Conservation (phyloP, 2,888 invertebrate species). For the Callosobruchus maculatus region DNA sequence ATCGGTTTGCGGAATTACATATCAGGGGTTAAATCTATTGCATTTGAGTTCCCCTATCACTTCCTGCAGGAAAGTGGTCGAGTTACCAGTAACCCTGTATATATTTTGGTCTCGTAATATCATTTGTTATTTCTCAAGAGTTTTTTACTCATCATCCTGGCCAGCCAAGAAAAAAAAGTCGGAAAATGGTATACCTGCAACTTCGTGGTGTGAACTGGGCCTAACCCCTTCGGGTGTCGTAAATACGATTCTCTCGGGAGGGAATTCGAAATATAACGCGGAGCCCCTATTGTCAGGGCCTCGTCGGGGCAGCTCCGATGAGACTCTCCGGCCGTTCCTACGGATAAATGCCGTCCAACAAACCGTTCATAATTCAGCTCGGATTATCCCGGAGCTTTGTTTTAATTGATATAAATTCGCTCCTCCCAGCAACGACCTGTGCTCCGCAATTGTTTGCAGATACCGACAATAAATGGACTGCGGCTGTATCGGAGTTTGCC, state of each 20-base stretch:
- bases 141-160: too few relatives aligned
- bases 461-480: background rate
- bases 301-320: background rate
- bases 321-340: background rate
- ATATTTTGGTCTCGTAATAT: too few relatives aligned
- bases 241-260: background rate
- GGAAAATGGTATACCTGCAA: too few relatives aligned
- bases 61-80: too few relatives aligned
- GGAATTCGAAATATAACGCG: background rate
- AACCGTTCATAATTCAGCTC: background rate
- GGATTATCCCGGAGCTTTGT: background rate
- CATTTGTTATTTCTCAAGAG: too few relatives aligned
- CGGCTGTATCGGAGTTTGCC: background rate
- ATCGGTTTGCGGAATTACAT: too few relatives aligned
- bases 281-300: background rate
- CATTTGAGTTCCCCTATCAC: too few relatives aligned
- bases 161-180: too few relatives aligned
- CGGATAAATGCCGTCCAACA: background rate
- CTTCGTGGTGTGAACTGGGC: background rate
- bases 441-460: background rate
- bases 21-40: too few relatives aligned
- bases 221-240: background rate
- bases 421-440: background rate
- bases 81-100: too few relatives aligned
- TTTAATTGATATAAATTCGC: background rate